Evolutionary conservation across 2,113 vertebrate genomes (phyloP).

Genomic region (Fulmarus glacialis): DNA sequence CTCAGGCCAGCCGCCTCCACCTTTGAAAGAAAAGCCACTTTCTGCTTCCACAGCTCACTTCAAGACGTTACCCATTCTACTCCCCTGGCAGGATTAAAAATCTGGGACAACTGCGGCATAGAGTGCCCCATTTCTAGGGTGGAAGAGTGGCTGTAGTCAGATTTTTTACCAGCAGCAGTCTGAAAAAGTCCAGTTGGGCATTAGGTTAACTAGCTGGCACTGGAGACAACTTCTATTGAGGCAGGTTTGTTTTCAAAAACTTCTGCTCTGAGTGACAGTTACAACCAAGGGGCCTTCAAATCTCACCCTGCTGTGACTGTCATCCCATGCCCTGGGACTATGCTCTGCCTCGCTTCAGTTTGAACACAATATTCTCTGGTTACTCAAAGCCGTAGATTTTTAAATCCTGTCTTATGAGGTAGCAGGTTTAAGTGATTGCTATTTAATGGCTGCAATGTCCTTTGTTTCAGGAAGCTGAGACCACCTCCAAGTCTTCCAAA

Average conservation of each 20-base stretch:
- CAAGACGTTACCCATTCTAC: not conserved
- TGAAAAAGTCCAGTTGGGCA: not conserved
- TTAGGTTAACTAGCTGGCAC: not conserved
- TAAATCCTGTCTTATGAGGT: not conserved
- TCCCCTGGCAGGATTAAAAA: not conserved
- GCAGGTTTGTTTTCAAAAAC: not conserved
- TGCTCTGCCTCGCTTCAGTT: not conserved
- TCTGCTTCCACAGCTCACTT: not conserved
- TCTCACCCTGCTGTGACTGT: not conserved
- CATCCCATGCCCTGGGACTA: not conserved
- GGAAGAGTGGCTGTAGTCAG: not conserved
- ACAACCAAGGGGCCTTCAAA: not conserved
- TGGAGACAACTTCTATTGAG: not conserved
- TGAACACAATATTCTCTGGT: not conserved
- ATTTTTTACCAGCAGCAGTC: not conserved
- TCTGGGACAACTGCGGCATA: not conserved
- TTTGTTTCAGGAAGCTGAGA: conserved; percentile 60
- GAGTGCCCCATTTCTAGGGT: not conserved
- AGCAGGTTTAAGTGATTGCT: not conserved
- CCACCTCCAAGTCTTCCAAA: conserved; percentile 19
- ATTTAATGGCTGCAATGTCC: not conserved
- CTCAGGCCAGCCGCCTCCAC: not conserved
- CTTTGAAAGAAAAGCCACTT: not conserved
- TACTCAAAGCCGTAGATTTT: not conserved
- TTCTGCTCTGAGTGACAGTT: not conserved